phyloP scores from a whole-genome alignment of 1,140 invertebrate genomes.

The Calephelis virginiensis region DNA sequence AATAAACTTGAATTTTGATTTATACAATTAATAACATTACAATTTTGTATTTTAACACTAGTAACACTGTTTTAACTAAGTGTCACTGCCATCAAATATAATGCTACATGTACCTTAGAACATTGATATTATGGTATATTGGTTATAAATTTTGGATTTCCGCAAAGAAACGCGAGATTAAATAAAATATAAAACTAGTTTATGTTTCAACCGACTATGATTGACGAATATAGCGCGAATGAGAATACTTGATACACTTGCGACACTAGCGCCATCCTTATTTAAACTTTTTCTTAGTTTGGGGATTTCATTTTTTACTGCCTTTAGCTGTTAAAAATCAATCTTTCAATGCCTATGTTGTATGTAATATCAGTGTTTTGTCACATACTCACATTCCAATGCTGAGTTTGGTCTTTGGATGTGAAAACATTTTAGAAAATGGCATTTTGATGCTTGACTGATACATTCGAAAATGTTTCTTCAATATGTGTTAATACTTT shows the following conservation, averaged over 20 bases:
- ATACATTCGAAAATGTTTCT: conserved; percentile 13
- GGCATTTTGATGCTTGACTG: conserved; percentile 30
- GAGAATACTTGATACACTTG: too few species aligned
- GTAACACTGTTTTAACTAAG: too few species aligned
- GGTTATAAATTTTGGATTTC: too few species aligned
- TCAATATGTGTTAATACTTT: background rate
- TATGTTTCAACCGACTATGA: too few species aligned
- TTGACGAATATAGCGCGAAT: background rate
- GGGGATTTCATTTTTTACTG: too few species aligned
- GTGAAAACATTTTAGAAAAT: background rate
- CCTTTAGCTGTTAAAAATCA: background rate
- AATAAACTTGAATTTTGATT: too few species aligned
- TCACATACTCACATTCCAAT: conserved; percentile 10
- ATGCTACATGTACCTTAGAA: conserved; percentile 28
- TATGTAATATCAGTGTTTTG: conserved; percentile 7
- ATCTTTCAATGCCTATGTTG: background rate
- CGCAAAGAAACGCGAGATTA: too few species aligned
- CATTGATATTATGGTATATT: conserved; percentile 12
- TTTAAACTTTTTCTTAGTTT: too few species aligned
- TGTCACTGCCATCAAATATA: conserved; percentile 23
- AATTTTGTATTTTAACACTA: too few species aligned
- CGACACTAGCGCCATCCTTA: too few species aligned
- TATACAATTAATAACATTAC: too few species aligned
- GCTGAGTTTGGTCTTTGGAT: background rate
- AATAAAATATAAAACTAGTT: too few species aligned